A percentile compares a stretch with the other conserved stretches of the same genome.
phyloP scores from a whole-genome alignment of 2,113 vertebrate species.

The Tonatia bakeri region DNA sequence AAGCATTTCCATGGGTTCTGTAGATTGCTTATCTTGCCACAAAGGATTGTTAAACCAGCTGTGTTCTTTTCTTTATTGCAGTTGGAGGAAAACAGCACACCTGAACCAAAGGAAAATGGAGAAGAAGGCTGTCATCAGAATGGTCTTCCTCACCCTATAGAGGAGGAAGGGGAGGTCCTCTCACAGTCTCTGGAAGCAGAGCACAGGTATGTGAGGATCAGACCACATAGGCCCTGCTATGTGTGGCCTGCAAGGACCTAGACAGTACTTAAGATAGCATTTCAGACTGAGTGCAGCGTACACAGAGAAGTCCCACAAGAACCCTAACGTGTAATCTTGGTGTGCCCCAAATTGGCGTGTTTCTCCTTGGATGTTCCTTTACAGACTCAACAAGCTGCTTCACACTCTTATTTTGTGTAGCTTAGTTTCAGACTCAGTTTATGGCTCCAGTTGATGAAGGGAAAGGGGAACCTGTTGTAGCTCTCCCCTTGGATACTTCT shows the following conservation, averaged over 20 bases:
- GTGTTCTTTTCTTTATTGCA: conserved; percentile 52
- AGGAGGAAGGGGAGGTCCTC: conserved; percentile 91
- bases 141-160: conserved; percentile 91
- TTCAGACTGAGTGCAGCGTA: neutral
- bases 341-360: neutral
- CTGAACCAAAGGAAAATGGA: conserved; percentile 93
- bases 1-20: neutral
- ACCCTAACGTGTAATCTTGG: neutral
- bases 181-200: conserved; percentile 98
- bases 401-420: neutral
- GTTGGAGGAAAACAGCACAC: conserved; percentile 87
- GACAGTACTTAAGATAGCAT: neutral
- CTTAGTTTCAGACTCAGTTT: conserved; percentile 13
- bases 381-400: neutral
- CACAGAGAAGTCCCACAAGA: neutral
- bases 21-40: neutral
- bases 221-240: neutral
- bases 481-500: neutral
- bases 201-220: conserved; percentile 86
- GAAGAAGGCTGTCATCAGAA: conserved; percentile 93
- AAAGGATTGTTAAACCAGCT: neutral
- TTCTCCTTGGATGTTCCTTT: neutral
- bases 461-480: neutral
- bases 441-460: neutral
- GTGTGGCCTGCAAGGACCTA: neutral